Base-by-base conservation (phyloP, 2,888 invertebrate genomes). In the Andrena fulva region DNA sequence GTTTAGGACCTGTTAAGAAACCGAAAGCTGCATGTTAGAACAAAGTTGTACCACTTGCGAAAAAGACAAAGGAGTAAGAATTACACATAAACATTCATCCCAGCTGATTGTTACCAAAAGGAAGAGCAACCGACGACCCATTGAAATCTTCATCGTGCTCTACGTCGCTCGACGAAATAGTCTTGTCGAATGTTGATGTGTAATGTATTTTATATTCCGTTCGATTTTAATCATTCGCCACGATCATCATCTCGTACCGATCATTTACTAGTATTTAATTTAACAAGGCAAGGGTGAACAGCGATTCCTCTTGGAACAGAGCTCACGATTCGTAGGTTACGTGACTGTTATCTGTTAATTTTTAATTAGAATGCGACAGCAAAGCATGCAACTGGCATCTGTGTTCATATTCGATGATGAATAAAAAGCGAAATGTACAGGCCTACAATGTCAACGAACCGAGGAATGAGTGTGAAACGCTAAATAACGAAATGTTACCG, bases 191-290 rank as follows among this genome's bases (percentile, higher is more conserved):
- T 29, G 27, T 50, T 4, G 29, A n/a, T 35, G 2, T 52, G 27
- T 33, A 33, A 31, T 62, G 60, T 63, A 8, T 70, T 78, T 67
- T 31, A 48, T 80, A 63, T 68, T 63, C 8, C 20, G 20, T 56
- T 59, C 24, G 27, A 68, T 67, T 62, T 20, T 7, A 52, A 27
- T 74, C 54, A 80, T 56, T 56, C 27, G 20, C 56, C 59, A 29
- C 27, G 33, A 8, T 73, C 73, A 33, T 64, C 20, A 0, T n/a
- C 20, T 64, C 50, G 50, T 6, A 2, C 4, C 33, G 29, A 52
- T 68, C 64, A 60, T 70, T 70, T 33, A 27, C 35, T 74, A 80
- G 54, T 80, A 75, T 71, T 71, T 71, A 67, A 76, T 63, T 56
- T 42, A 81, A 68, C 12, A 33, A 67, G 12, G 29, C 29, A 2